These are phyloP conservation scores for Anarrhichthys ocellatus DNA, from an alignment of 2,113 vertebrate genomes.

Conservation along the genomic window DNA sequence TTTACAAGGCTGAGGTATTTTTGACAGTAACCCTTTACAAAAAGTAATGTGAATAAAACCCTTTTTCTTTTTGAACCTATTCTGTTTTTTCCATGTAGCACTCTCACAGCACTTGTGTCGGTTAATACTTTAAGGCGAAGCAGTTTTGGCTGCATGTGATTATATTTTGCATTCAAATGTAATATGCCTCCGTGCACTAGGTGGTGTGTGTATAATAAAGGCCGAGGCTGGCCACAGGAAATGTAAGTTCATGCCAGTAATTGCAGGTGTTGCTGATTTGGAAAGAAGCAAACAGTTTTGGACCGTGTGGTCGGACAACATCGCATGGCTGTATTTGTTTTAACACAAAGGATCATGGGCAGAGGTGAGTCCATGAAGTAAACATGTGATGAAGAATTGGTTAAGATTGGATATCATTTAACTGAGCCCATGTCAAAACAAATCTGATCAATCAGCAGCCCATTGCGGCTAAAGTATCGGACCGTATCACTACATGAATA, in stretches of 20 bases:
- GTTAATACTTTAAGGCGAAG: neutral
- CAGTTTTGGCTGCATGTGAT: neutral
- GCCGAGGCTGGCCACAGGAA: neutral
- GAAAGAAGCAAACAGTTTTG: neutral
- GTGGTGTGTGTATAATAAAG: neutral
- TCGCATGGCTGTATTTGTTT: neutral
- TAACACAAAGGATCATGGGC: neutral
- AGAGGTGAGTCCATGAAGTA: neutral
- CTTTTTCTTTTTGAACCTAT: neutral
- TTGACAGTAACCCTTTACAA: neutral
- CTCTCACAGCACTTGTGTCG: neutral
- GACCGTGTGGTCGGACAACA: neutral
- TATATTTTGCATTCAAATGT: neutral
- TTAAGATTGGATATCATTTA: neutral
- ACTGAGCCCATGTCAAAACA: neutral
- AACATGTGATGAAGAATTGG: neutral
- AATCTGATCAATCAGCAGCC: neutral
- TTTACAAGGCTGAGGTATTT: neutral
- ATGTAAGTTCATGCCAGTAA: neutral
- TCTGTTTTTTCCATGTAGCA: neutral
- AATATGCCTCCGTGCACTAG: neutral
- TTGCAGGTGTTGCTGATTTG: neutral
- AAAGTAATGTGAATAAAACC: neutral
- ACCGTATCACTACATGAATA: neutral
- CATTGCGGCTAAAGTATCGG: neutral